phyloP scores from a whole-genome alignment of 2,888 invertebrate genomes.

The Cephonodes hylas region DNA sequence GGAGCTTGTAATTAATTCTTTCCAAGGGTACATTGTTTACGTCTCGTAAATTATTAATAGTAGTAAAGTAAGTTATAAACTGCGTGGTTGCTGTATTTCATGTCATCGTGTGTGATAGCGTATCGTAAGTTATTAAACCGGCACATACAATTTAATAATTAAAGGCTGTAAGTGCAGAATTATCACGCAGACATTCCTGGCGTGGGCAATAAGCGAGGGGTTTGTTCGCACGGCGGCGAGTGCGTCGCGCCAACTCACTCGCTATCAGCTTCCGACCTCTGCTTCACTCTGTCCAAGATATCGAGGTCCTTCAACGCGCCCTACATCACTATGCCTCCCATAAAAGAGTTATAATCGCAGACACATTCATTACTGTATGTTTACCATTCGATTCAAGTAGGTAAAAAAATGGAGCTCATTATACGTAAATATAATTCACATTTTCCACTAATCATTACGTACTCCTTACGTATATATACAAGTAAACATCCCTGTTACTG shows the following conservation, averaged over 20 bases:
- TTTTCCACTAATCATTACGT: too few relatives aligned
- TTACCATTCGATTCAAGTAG: too few relatives aligned
- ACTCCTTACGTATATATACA: too few relatives aligned
- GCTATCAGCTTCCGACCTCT: conserved; percentile 1
- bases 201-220: neutral
- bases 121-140: neutral
- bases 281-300: neutral
- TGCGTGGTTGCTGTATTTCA: neutral
- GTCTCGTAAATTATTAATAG: too few relatives aligned
- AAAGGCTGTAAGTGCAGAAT: neutral
- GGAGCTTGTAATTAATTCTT: too few relatives aligned
- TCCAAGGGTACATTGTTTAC: too few relatives aligned
- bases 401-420: too few relatives aligned
- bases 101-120: neutral
- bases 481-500: too few relatives aligned
- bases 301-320: neutral
- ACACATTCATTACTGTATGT: too few relatives aligned
- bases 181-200: neutral
- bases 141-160: neutral
- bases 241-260: neutral
- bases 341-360: too few relatives aligned
- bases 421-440: too few relatives aligned
- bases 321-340: neutral
- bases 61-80: neutral
- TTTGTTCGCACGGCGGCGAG: neutral